A percentile compares a stretch with the other conserved stretches of the same genome.
phyloP scores from a whole-genome alignment of 1,140 invertebrate genomes.

The Meteorus sp. region DNA sequence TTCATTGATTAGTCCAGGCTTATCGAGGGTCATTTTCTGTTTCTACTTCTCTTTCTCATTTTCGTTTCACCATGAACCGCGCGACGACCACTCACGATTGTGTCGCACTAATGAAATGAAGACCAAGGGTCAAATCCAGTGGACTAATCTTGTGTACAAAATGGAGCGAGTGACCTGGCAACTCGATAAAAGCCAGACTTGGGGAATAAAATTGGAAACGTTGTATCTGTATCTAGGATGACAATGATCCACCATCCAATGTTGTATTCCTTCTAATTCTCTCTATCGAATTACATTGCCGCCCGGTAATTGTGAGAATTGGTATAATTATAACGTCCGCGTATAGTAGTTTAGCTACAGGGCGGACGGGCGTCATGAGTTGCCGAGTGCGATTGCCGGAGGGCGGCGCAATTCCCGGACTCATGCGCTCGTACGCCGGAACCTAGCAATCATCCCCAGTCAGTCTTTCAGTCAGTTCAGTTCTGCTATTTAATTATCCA shows the following conservation, averaged over 20 bases:
- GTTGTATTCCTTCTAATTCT: conserved; percentile 18
- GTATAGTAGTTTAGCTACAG: conserved; percentile 52
- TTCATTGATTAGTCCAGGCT: conserved; percentile 54
- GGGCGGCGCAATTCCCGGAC: conserved; percentile 55
- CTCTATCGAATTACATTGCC: conserved; percentile 22
- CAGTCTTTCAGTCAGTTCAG: conserved; percentile 61
- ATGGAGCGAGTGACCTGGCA: conserved; percentile 28
- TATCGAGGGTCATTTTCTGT: conserved; percentile 27
- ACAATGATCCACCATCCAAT: conserved; percentile 15
- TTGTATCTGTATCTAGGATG: too few relatives aligned
- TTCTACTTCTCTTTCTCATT: conserved; percentile 5
- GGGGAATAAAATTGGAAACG: neutral
- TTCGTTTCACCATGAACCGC: too few relatives aligned
- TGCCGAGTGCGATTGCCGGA: conserved; percentile 46
- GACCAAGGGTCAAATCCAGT: conserved; percentile 28
- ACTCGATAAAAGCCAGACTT: neutral
- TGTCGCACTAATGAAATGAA: conserved; percentile 57
- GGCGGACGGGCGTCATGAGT: conserved; percentile 34
- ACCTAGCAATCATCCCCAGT: conserved; percentile 59
- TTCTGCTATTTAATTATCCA: conserved; percentile 62
- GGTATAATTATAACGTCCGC: conserved; percentile 59
- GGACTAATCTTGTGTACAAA: conserved; percentile 46
- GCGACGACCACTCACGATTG: conserved; percentile 42
- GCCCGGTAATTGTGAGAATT: conserved; percentile 48
- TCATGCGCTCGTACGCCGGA: conserved; percentile 57